These are phyloP conservation scores for Albula glossodonta DNA, from an alignment of 2,113 vertebrate genomes.

Conservation along the genomic window DNA sequence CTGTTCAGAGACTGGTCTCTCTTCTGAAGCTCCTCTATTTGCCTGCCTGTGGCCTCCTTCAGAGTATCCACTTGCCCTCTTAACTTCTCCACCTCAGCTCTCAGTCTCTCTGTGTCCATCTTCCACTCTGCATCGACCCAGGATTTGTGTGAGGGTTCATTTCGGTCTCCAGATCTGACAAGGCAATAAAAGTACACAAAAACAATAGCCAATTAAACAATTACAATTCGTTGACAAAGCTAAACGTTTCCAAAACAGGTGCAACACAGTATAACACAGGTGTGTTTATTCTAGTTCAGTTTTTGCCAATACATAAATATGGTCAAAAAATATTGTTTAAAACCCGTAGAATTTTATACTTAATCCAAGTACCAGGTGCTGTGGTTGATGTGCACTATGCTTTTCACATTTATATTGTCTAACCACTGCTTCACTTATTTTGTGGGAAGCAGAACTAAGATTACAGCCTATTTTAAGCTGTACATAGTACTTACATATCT, in stretches of 20 bases:
- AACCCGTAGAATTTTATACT: too few species aligned
- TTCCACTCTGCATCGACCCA: conserved; percentile 49
- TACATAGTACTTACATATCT: too few species aligned
- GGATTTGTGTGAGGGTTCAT: conserved; percentile 38
- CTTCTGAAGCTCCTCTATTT: conserved; percentile 60
- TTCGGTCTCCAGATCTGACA: conserved; percentile 50
- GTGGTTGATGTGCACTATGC: too few species aligned
- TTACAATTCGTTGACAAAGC: not conserved
- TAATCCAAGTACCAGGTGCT: too few species aligned
- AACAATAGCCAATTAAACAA: not conserved
- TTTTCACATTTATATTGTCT: too few species aligned
- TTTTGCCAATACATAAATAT: too few species aligned
- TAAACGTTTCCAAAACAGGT: too few species aligned
- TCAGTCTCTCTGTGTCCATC: conserved; percentile 53
- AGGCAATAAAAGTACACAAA: conserved; percentile 5
- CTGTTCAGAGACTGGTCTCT: conserved; percentile 58
- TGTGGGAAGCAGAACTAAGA: too few species aligned
- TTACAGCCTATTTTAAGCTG: too few species aligned
- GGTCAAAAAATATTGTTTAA: too few species aligned
- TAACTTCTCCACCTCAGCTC: conserved; percentile 61
- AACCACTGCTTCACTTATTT: too few species aligned
- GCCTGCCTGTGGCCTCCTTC: conserved; percentile 49
- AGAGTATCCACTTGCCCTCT: conserved; percentile 62
- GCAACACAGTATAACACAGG: too few species aligned
- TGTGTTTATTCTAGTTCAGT: not conserved